These are phyloP conservation scores for Fulmarus glacialis DNA, from an alignment of 2,113 vertebrate genomes.

Conservation along the genomic window DNA sequence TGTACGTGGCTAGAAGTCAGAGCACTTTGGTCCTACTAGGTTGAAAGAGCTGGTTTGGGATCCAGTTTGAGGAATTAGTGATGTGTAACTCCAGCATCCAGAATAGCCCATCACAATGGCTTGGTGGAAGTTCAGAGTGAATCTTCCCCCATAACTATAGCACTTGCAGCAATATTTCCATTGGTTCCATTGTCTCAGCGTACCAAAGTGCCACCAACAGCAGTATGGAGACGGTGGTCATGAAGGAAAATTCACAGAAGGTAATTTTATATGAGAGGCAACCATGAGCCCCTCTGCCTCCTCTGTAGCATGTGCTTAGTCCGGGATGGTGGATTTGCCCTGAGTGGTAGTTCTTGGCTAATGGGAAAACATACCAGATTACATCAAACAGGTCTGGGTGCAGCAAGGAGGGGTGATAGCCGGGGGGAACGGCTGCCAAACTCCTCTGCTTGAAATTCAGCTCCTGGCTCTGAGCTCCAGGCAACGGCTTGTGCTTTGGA, in stretches of 20 bases:
- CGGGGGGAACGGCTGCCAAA: neutral
- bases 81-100: neutral
- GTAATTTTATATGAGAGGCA: neutral
- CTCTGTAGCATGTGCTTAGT: neutral
- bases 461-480: neutral
- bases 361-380: neutral
- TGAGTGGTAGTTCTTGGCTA: neutral
- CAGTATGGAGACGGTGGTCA: neutral
- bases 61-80: neutral
- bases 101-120: neutral
- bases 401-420: neutral
- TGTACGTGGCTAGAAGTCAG: neutral
- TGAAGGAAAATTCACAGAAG: neutral
- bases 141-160: neutral
- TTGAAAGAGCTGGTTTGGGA: neutral
- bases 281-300: neutral
- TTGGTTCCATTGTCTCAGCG: neutral
- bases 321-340: neutral
- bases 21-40: neutral
- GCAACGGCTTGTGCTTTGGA: neutral
- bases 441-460: neutral
- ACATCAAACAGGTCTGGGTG: neutral
- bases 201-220: neutral
- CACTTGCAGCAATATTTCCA: neutral
- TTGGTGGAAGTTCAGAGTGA: neutral